phyloP scores from a whole-genome alignment of 1,140 invertebrate species.

The Alviniconcha marisindica region DNA sequence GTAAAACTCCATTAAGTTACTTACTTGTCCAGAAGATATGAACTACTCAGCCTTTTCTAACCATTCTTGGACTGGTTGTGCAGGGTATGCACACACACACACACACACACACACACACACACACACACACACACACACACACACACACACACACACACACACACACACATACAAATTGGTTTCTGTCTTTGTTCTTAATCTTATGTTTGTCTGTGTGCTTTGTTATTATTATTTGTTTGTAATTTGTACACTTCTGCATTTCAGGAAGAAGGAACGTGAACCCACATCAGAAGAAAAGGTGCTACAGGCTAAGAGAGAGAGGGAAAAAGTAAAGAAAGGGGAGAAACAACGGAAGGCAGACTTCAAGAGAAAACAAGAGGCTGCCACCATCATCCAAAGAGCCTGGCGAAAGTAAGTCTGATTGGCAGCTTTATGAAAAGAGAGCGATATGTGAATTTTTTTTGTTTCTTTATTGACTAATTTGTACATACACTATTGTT shows the following conservation, averaged over 20 bases:
- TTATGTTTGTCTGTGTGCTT: too few species aligned
- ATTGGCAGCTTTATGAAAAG: neutral
- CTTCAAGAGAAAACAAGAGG: conserved; percentile 18
- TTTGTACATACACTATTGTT: too few species aligned
- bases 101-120: neutral
- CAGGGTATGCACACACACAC: neutral
- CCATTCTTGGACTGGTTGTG: too few species aligned
- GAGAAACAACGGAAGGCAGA: neutral
- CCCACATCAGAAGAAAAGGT: neutral
- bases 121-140: conserved; percentile 7
- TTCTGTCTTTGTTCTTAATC: too few species aligned
- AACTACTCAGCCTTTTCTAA: too few species aligned
- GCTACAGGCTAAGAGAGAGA: neutral
- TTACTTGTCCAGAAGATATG: too few species aligned
- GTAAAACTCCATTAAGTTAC: too few species aligned
- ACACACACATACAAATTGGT: neutral
- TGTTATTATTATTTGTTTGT: too few species aligned
- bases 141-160: neutral
- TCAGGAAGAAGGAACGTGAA: neutral
- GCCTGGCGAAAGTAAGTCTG: conserved; percentile 29
- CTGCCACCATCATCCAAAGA: conserved; percentile 7
- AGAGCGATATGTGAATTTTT: too few species aligned
- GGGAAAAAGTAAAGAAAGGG: neutral
- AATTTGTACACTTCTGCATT: neutral
- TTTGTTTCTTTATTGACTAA: too few species aligned